Conservation (phyloP, 2,113 vertebrate species). For the Podiceps cristatus region DNA sequence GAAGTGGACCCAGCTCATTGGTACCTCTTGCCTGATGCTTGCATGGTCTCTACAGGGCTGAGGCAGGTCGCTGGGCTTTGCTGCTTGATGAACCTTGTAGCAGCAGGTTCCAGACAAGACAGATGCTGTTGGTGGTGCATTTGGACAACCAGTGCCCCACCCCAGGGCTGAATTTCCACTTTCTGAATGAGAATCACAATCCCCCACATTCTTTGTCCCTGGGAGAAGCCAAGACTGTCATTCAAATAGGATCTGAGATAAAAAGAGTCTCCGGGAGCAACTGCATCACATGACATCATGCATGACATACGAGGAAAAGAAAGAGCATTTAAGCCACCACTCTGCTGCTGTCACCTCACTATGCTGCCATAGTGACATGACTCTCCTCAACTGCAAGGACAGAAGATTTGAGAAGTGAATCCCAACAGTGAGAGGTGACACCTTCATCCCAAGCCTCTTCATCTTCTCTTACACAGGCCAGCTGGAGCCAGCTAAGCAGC, state of each 20-base stretch:
- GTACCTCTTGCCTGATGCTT: neutral
- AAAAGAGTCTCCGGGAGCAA: accelerated
- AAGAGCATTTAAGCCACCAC: neutral
- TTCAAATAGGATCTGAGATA: neutral
- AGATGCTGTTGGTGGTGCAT: neutral
- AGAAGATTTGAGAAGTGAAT: neutral
- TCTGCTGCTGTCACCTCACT: neutral
- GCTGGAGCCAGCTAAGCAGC: neutral
- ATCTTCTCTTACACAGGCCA: neutral
- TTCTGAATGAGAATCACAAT: neutral
- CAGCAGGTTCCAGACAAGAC: neutral
- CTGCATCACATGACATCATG: too few species aligned
- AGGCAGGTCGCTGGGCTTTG: accelerated
- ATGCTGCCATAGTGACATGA: neutral
- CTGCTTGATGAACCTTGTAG: accelerated
- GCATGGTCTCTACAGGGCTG: neutral
- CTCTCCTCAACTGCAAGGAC: neutral
- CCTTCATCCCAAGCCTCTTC: neutral
- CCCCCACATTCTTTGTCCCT: neutral
- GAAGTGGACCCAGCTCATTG: neutral
- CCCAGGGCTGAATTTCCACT: neutral
- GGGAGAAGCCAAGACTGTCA: neutral
- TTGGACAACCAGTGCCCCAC: neutral
- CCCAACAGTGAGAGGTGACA: neutral
- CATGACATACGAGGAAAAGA: neutral